Conservation (phyloP, 2,797 vertebrate species). For the Spinibarbus caldwelli region DNA sequence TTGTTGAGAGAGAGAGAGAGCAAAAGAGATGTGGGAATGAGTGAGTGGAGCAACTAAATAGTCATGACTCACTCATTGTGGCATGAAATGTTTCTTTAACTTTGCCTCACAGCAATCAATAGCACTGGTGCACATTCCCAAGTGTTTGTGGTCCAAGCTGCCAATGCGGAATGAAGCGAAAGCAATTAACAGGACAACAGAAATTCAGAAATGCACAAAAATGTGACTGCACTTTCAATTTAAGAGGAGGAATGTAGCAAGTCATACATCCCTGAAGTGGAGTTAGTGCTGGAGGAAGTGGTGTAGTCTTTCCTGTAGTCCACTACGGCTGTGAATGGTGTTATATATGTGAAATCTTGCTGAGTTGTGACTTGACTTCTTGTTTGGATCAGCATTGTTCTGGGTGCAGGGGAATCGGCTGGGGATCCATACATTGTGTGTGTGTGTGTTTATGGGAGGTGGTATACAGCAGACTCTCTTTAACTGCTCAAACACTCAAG, state of each 20-base stretch:
- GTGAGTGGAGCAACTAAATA: conserved; percentile 32
- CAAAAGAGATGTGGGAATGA: background rate
- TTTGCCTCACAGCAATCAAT: conserved; percentile 38
- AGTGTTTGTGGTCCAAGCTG: conserved; percentile 34
- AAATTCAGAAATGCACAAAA: conserved; percentile 6
- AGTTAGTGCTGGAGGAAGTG: background rate
- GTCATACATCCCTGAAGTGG: background rate
- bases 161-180: conserved; percentile 26
- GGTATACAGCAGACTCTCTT: conserved; percentile 4
- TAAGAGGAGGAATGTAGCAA: background rate
- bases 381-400: conserved; percentile 54
- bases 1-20: conserved; percentile 29
- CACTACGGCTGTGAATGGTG: conserved; percentile 9
- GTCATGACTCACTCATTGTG: conserved; percentile 40
- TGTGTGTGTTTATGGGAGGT: background rate
- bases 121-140: conserved; percentile 37
- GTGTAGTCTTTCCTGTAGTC: conserved; percentile 9
- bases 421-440: conserved; percentile 28
- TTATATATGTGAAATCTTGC: conserved; percentile 50
- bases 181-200: background rate
- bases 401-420: conserved; percentile 34
- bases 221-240: background rate
- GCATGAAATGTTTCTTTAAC: conserved; percentile 30
- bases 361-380: conserved; percentile 50
- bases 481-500: conserved; percentile 30